Evolutionary conservation across 1,140 invertebrate genomes (phyloP).

Genomic region (Anagrus nilaparvatae): DNA sequence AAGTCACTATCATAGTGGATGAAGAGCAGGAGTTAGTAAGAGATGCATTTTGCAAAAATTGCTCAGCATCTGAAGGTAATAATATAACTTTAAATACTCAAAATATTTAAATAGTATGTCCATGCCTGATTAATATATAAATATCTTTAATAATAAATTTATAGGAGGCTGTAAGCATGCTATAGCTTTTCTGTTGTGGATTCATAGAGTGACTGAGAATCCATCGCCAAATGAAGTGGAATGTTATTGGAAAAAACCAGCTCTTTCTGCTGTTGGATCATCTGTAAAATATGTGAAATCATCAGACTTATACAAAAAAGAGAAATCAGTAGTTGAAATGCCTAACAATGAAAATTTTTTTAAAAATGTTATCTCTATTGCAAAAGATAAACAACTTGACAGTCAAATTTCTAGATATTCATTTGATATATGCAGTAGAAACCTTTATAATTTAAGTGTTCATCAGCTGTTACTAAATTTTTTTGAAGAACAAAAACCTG

Average conservation of each 20-base stretch:
- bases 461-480: neutral
- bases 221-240: slow-evolving; percentile 14
- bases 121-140: neutral
- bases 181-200: slow-evolving; percentile 20
- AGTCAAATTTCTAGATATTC: neutral
- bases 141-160: neutral
- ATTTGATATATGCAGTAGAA: neutral
- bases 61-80: slow-evolving; percentile 12
- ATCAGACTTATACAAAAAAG: neutral
- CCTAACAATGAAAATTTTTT: neutral
- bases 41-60: slow-evolving; percentile 17
- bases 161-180: slow-evolving; percentile 20
- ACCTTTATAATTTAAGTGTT: neutral
- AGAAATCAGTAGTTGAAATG: neutral
- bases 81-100: no score
- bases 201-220: slow-evolving; percentile 15
- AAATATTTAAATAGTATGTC: neutral
- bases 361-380: neutral
- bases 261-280: slow-evolving; percentile 7
- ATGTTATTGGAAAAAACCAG: slow-evolving; percentile 21
- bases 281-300: neutral
- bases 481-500: neutral
- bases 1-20: slow-evolving; percentile 11
- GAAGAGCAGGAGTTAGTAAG: slow-evolving; percentile 15
- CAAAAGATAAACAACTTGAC: neutral